These are phyloP conservation scores for Holocentrus rufus DNA, from an alignment of 2,797 vertebrate genomes.

Conservation along the genomic window DNA sequence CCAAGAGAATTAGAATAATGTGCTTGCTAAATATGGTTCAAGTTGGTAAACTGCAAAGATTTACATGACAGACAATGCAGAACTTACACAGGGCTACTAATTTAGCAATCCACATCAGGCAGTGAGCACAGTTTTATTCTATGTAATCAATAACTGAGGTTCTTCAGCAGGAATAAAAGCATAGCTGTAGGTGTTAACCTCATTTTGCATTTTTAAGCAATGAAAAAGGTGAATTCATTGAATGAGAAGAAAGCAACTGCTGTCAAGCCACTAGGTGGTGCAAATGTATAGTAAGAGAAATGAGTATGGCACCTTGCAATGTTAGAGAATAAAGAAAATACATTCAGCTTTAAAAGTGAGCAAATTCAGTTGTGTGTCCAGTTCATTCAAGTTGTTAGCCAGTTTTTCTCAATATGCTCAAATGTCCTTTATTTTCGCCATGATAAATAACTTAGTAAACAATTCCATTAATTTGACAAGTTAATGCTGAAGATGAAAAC, in stretches of 20 bases:
- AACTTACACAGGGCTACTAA: too few relatives aligned
- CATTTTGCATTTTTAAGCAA: too few relatives aligned
- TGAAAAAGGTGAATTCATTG: too few relatives aligned
- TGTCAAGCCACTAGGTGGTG: slow-evolving; percentile 52
- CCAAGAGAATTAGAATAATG: too few relatives aligned
- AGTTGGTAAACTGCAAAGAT: too few relatives aligned
- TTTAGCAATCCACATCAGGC: too few relatives aligned
- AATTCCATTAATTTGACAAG: background rate
- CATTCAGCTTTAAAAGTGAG: too few relatives aligned
- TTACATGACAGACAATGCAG: too few relatives aligned
- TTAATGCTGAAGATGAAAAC: slow-evolving; percentile 3
- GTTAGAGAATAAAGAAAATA: background rate
- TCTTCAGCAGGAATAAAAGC: background rate
- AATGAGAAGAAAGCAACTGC: background rate
- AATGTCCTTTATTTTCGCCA: slow-evolving; percentile 17
- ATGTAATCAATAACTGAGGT: background rate
- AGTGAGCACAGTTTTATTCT: background rate
- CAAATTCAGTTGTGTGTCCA: too few relatives aligned
- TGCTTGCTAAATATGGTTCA: too few relatives aligned
- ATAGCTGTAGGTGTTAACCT: too few relatives aligned
- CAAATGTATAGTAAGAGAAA: background rate
- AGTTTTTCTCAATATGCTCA: slow-evolving; percentile 8
- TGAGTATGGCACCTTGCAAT: background rate
- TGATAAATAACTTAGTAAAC: slow-evolving; percentile 31
- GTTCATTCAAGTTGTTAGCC: background rate